These are phyloP conservation scores for Drosophila kuntzei DNA, from an alignment of 2,888 invertebrate genomes.

Conservation along the genomic window DNA sequence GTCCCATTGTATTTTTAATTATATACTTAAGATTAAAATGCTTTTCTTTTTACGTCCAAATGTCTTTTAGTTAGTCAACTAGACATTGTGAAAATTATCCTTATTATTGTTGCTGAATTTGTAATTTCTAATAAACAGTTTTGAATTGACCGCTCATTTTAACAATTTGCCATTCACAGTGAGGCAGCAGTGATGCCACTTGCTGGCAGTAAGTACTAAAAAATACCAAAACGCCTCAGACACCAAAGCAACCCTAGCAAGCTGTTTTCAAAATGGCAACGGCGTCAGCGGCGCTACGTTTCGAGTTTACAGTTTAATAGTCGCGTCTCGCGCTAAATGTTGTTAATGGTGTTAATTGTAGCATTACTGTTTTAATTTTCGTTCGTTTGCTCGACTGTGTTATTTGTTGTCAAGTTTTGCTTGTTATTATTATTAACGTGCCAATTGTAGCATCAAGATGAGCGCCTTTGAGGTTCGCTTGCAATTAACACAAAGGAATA, in stretches of 20 bases:
- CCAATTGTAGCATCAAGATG: constrained; percentile 62
- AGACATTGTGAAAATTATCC: background rate
- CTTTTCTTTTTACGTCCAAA: too few relatives aligned
- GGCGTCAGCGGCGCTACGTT: constrained; percentile 52
- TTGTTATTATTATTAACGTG: background rate
- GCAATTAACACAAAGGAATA: constrained; percentile 8
- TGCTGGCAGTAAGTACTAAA: constrained; percentile 6
- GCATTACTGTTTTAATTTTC: constrained; percentile 17
- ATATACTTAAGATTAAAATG: too few relatives aligned
- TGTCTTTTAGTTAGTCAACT: background rate
- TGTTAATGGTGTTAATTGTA: constrained; percentile 49
- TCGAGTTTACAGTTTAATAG: constrained; percentile 41
- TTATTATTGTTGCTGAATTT: constrained; percentile 36
- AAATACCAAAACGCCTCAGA: constrained; percentile 41
- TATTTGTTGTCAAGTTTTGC: constrained; percentile 25
- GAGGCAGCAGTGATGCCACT: constrained; percentile 5
- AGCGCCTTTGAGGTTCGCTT: constrained; percentile 84
- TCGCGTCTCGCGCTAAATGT: constrained; percentile 13
- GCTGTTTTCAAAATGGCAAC: constrained; percentile 63
- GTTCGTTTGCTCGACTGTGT: constrained; percentile 12
- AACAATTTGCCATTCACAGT: constrained; percentile 29
- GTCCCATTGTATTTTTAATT: background rate
- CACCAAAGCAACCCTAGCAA: constrained; percentile 37
- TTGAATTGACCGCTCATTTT: background rate
- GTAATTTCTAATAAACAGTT: too few relatives aligned